Percentiles rank a stretch among this genome's conserved stretches.
Conservation (phyloP, 2,797 vertebrate species). For the Crenichthys baileyi region DNA sequence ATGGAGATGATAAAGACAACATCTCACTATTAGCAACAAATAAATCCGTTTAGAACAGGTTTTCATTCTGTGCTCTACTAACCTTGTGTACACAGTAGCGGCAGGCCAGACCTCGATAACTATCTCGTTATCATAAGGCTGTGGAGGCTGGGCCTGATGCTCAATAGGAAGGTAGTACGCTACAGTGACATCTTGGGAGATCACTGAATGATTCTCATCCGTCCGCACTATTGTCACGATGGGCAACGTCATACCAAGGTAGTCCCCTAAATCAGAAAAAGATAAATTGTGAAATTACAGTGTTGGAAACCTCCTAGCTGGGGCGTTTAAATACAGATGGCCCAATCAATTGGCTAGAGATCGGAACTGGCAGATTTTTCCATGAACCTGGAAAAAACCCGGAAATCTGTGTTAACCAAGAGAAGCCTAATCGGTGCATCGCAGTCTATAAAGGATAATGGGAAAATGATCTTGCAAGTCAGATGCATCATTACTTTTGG, state of each 20-base stretch:
- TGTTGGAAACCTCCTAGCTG: no score
- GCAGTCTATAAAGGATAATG: not conserved
- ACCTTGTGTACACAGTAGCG: slow-evolving; percentile 85
- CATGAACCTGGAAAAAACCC: not conserved
- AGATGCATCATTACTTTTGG: not conserved
- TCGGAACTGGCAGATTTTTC: not conserved
- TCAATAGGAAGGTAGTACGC: slow-evolving; percentile 86
- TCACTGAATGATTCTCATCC: slow-evolving; percentile 69
- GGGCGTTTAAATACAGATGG: not conserved
- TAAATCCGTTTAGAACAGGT: not conserved
- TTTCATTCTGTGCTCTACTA: slow-evolving; percentile 30
- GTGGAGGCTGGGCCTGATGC: slow-evolving; percentile 85
- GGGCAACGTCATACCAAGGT: slow-evolving; percentile 89
- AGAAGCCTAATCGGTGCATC: not conserved
- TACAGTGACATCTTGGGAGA: slow-evolving; percentile 81
- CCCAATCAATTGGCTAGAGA: not conserved
- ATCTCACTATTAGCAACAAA: not conserved
- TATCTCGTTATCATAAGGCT: slow-evolving; percentile 82
- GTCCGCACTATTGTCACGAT: slow-evolving; percentile 87
- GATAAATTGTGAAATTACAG: not conserved
- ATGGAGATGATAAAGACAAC: not conserved
- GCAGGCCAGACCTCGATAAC: slow-evolving; percentile 88
- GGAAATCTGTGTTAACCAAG: not conserved
- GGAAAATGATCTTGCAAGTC: not conserved
- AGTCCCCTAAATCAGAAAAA: slow-evolving; percentile 73